Evolutionary conservation across 2,113 vertebrate genomes (phyloP).

Genomic region (Struthidea cinerea): DNA sequence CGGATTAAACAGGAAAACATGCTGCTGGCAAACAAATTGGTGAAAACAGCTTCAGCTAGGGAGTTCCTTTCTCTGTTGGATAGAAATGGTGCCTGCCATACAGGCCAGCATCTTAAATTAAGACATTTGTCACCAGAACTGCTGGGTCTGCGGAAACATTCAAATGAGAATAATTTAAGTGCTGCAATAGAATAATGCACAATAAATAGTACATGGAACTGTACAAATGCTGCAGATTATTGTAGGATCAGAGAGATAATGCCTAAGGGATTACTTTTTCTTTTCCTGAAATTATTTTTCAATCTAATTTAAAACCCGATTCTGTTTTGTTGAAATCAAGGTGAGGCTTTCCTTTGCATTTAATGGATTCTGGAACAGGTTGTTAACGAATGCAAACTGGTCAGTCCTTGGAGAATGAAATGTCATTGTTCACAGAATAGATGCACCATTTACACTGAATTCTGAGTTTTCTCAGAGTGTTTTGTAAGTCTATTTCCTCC

Average conservation of each 20-base stretch:
- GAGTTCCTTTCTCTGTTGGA: constrained; percentile 20
- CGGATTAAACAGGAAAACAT: constrained; percentile 31
- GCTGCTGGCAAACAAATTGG: constrained; percentile 32
- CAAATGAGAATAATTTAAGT: background rate
- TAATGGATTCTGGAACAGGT: background rate
- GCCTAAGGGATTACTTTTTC: constrained; percentile 21
- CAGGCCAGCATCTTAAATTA: constrained; percentile 13
- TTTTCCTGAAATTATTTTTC: constrained; percentile 35
- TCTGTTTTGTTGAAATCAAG: constrained; percentile 1
- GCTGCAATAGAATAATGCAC: constrained; percentile 7
- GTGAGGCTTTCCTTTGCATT: background rate
- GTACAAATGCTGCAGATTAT: constrained; percentile 29
- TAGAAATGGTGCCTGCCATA: background rate
- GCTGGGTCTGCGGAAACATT: background rate
- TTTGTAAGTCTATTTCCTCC: background rate
- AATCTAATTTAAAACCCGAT: background rate
- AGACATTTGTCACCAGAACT: constrained; percentile 28
- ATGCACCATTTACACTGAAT: background rate
- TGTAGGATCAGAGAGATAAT: constrained; percentile 23
- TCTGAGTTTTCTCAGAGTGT: background rate
- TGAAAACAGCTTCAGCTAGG: constrained; percentile 4
- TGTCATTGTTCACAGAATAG: background rate
- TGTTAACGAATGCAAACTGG: background rate
- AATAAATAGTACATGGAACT: constrained; percentile 12
- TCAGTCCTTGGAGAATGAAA: background rate